Percentiles rank a stretch among this genome's conserved stretches.
phyloP scores from a whole-genome alignment of 2,888 invertebrate species.

The Sturmia bella region DNA sequence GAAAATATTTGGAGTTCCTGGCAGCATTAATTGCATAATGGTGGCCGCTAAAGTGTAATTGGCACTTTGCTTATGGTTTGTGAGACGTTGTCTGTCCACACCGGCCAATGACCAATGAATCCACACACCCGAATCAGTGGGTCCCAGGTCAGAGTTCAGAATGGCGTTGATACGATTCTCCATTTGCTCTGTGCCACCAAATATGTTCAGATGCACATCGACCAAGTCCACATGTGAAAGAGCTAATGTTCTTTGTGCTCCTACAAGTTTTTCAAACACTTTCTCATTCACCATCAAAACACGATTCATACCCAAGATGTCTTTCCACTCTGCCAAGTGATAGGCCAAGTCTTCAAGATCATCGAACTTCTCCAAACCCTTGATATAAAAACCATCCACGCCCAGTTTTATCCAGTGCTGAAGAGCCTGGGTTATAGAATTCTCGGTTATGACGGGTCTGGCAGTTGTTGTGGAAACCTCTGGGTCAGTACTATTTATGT shows the following conservation, averaged over 20 bases:
- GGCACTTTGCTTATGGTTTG: conserved; percentile 82
- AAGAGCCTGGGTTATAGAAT: conserved; percentile 84
- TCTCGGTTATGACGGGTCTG: conserved; percentile 67
- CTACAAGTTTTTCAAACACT: conserved; percentile 82
- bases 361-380: conserved; percentile 87
- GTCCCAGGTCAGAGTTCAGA: conserved; percentile 84
- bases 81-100: conserved; percentile 83
- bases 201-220: conserved; percentile 86
- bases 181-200: conserved; percentile 84
- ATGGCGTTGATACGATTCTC: conserved; percentile 84
- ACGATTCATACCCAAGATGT: conserved; percentile 84
- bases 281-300: conserved; percentile 87
- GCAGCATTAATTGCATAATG: conserved; percentile 90
- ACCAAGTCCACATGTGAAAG: conserved; percentile 87
- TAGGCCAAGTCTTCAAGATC: conserved; percentile 84
- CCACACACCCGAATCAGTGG: conserved; percentile 86
- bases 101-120: conserved; percentile 90
- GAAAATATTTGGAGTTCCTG: conserved; percentile 92
- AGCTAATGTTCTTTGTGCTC: conserved; percentile 84
- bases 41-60: conserved; percentile 87
- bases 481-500: conserved; percentile 8
- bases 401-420: conserved; percentile 88
- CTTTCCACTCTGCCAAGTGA: conserved; percentile 87
- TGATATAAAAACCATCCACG: conserved; percentile 94
- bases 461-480: conserved; percentile 26